Conservation (phyloP, 2,797 vertebrate species). For the Tapirus indicus region DNA sequence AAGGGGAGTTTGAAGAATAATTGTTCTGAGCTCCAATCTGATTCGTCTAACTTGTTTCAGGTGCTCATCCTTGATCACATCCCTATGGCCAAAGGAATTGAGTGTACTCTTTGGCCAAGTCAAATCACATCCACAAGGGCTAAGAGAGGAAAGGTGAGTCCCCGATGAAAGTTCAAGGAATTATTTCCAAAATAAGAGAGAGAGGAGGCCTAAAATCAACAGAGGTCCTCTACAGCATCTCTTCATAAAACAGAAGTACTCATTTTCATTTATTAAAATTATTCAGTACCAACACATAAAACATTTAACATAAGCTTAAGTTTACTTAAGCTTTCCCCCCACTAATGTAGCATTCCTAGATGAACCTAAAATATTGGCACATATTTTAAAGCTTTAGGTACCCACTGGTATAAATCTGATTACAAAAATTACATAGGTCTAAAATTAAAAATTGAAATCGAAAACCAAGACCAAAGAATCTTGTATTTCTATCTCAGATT, state of each 20-base stretch:
- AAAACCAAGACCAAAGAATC: constrained; percentile 43
- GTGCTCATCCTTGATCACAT: not conserved
- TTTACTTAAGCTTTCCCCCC: not conserved
- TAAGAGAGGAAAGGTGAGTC: not conserved
- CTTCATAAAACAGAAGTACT: constrained; percentile 38
- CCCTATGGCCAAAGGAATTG: too few relatives aligned
- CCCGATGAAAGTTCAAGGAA: not conserved
- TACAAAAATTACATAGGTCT: not conserved
- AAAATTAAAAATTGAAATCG: constrained; percentile 57
- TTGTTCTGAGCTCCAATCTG: not conserved
- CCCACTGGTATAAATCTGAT: not conserved
- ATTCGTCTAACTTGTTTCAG: not conserved
- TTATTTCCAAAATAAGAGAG: not conserved
- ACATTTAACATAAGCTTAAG: not conserved
- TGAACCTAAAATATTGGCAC: constrained; percentile 13
- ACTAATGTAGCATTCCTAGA: constrained; percentile 23
- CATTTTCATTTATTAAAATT: constrained; percentile 45
- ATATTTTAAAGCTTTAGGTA: constrained; percentile 26
- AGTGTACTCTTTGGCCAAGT: not conserved
- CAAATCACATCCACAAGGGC: not conserved
- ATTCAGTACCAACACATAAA: not conserved
- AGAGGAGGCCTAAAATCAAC: not conserved
- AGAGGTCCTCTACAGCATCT: constrained; percentile 5
- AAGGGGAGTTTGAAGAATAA: not conserved
- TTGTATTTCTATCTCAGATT: not conserved